phyloP scores from a whole-genome alignment of 2,113 vertebrate species.

The Noctilio leporinus region DNA sequence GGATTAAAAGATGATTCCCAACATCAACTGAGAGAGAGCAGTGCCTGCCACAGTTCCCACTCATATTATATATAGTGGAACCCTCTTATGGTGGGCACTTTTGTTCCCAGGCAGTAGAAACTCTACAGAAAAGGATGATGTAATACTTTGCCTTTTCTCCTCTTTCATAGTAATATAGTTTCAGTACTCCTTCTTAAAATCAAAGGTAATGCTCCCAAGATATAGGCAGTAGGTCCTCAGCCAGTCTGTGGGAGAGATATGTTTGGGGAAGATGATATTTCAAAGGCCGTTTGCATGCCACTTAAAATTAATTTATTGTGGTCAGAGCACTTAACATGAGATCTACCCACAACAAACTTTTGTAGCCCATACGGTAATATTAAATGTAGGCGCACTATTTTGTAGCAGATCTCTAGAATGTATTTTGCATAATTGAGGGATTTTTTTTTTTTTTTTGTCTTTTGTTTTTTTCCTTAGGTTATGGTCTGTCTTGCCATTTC shows the following conservation, averaged over 20 bases:
- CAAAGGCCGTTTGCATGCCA: neutral
- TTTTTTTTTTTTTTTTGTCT: too few species aligned
- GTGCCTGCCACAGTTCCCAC: neutral
- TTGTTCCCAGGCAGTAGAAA: neutral
- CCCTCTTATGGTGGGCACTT: neutral
- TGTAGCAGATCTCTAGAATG: neutral
- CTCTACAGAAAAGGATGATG: neutral
- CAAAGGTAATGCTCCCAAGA: neutral
- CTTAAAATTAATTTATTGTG: neutral
- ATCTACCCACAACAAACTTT: neutral
- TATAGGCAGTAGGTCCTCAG: neutral
- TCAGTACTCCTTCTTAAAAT: neutral
- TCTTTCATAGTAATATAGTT: neutral
- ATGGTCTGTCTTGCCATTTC: neutral
- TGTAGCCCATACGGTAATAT: neutral
- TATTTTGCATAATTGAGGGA: neutral
- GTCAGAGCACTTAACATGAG: neutral
- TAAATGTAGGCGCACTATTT: neutral
- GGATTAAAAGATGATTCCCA: neutral
- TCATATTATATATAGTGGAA: neutral
- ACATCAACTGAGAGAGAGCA: neutral
- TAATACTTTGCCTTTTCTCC: neutral
- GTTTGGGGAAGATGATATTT: neutral
- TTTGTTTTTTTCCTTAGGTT: neutral
- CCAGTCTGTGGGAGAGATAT: neutral